Evolutionary conservation across 2,113 vertebrate genomes (phyloP), one percentile per base, ranked within the genome.

Genomic region (Ptilonorhynchus violaceus): DNA sequence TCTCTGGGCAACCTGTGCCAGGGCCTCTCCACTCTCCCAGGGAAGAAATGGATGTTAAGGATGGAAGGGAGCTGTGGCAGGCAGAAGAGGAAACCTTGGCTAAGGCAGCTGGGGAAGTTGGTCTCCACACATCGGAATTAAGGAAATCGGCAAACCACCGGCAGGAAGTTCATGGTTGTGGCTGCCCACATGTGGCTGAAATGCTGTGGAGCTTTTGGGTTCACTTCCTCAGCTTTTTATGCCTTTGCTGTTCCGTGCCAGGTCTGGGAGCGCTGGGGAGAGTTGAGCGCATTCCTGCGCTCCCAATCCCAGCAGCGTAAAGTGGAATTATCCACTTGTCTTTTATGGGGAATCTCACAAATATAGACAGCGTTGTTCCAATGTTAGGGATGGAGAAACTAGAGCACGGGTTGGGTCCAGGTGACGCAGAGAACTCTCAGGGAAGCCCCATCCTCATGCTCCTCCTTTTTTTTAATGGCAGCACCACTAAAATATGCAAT

Each of bases 141-240:
- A 50, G 73, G 75, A 31, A 90, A 27, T 1, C 2, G 60, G 76
- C 58, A 75, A 93, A 75, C 78, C 93, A 4, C 67, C 4, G 85
- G 46, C 63, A 58, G 70, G 53, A 93, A 93, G 46, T 35, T 12
- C 44, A 47, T 42, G 4, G 2, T 15, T 92, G 87, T 44, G 92
- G 92, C 46, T 90, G 82, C 74, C 92, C 92, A 55, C 82, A 52
- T 7, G 49, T 55, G 70, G 87, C 27, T 79, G 49, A 64, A 37
- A 22, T 4, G 16, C 73, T 24, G 50, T 11, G 47, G 58, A 63
- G 74, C 11, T 60, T 41, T 60, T 37, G 52, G 35, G 27, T 85
- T 89, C 52, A 19, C 41, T 75, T 69, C 33, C 42, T 28, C 23
- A 72, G 13, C 52, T 69, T 56, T 39, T 35, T 39, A 3, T 1